Evolutionary conservation across 2,888 invertebrate genomes (phyloP), one percentile per base, ranked within the genome.

Genomic region (Seira musarum): DNA sequence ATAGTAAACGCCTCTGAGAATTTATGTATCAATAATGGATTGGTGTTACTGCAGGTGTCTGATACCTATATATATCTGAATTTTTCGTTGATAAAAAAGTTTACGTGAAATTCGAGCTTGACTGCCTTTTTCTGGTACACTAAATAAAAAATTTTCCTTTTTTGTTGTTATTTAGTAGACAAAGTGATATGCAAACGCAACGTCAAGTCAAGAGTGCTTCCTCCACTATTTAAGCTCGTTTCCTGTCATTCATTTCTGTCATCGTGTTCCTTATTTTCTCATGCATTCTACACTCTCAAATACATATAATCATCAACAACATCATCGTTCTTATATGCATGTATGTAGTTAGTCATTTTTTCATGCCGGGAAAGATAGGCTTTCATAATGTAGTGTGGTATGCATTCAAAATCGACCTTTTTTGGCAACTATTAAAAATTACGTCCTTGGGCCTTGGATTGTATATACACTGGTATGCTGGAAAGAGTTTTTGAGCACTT

Each of bases 161-260:
- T 61, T 61, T 49, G 46, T 63, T 46, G 63, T 63, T 71, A 30
- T 22, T 22, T 22, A 3, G 61, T 10, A 61, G 53, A 8, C 53
- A 17, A 53, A 53, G 53, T 53, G 17, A 35, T 70, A 70, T 70
- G 70, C 70, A 70, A 70, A 77, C 77, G 70, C 46, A 65, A 72
- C 71, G 78, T 67, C 70, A 61, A 77, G 69, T 69, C 53, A 76
- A 25, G 78, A 78, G 78, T 71, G 67, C 78, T 78, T 78, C 78
- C 78, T 72, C 67, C 65, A 66, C 78, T 71, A 78, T 71, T 78
- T 78, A 78, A 67, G 63, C 78, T 78, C 78, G 71, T 78, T 78
- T 78, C 78, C 78, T 78, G 78, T 78, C 78, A 78, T 78, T 78
- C 78, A 78, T 78, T 78, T 78, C 78, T 78, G 78, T 78, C 78